Conservation (phyloP, 1,140 invertebrate species). For the Tetranychus cinnabarinus region DNA sequence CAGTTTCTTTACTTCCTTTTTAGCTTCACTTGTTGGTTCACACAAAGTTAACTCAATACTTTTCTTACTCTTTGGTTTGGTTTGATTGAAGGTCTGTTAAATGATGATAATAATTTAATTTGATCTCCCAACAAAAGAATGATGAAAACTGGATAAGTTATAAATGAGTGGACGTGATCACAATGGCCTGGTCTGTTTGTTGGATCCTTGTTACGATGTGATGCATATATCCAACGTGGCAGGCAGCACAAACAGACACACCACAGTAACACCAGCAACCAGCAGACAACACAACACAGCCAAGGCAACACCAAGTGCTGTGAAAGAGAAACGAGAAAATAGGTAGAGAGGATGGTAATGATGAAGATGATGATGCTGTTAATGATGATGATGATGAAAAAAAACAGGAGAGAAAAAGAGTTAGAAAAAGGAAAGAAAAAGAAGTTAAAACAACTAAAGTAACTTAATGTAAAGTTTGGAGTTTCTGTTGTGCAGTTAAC, state of each 20-base stretch:
- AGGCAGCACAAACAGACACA: background rate
- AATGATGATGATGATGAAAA: background rate
- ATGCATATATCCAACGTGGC: background rate
- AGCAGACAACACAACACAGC: background rate
- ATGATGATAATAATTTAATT: no score
- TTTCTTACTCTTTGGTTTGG: no score
- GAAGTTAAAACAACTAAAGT: background rate
- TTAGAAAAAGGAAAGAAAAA: background rate
- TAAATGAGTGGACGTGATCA: background rate
- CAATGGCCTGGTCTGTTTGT: background rate
- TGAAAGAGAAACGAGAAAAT: background rate
- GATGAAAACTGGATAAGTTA: background rate
- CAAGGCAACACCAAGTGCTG: background rate
- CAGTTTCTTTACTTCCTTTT: background rate
- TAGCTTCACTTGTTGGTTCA: background rate
- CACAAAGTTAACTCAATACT: background rate
- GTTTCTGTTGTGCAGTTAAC: background rate
- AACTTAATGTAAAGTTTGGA: background rate
- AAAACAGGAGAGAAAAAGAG: background rate
- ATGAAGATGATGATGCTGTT: background rate
- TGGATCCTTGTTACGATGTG: background rate
- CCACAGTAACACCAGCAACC: background rate
- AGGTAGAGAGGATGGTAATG: background rate
- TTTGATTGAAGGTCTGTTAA: no score
- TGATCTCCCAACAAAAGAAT: no score